These are phyloP conservation scores for Gortyna flavago DNA, from an alignment of 2,888 invertebrate genomes.

Conservation along the genomic window DNA sequence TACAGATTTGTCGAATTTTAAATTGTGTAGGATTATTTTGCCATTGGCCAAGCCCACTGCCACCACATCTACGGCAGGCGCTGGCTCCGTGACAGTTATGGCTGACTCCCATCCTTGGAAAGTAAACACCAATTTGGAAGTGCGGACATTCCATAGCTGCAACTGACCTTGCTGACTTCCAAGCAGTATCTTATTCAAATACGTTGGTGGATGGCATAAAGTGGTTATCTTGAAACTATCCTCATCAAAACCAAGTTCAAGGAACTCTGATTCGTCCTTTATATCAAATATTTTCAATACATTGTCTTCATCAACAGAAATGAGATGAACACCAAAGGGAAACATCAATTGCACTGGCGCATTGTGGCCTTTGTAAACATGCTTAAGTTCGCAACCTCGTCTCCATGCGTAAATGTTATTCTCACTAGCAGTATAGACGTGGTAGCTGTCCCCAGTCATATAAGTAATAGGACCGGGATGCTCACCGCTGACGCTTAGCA, in stretches of 20 bases:
- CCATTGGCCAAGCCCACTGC: constrained; percentile 96
- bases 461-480: constrained; percentile 95
- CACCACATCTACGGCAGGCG: constrained; percentile 97
- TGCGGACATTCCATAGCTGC: constrained; percentile 97
- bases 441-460: constrained; percentile 93
- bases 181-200: constrained; percentile 97
- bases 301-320: constrained; percentile 95
- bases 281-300: constrained; percentile 96
- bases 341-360: constrained; percentile 93
- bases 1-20: constrained; percentile 95
- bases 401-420: constrained; percentile 96
- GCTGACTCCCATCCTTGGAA: constrained; percentile 93
- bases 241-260: constrained; percentile 92
- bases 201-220: constrained; percentile 97
- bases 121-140: constrained; percentile 93
- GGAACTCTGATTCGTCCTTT: constrained; percentile 92
- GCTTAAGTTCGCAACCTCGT: constrained; percentile 95
- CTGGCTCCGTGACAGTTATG: constrained; percentile 94
- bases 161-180: constrained; percentile 96
- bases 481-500: constrained; percentile 95
- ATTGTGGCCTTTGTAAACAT: constrained; percentile 94
- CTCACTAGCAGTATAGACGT: constrained; percentile 94
- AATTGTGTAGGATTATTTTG: constrained; percentile 95
- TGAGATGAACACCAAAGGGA: constrained; percentile 96
- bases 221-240: constrained; percentile 94